phyloP scores from a whole-genome alignment of 2,113 vertebrate genomes.

The Electrona antarctica region DNA sequence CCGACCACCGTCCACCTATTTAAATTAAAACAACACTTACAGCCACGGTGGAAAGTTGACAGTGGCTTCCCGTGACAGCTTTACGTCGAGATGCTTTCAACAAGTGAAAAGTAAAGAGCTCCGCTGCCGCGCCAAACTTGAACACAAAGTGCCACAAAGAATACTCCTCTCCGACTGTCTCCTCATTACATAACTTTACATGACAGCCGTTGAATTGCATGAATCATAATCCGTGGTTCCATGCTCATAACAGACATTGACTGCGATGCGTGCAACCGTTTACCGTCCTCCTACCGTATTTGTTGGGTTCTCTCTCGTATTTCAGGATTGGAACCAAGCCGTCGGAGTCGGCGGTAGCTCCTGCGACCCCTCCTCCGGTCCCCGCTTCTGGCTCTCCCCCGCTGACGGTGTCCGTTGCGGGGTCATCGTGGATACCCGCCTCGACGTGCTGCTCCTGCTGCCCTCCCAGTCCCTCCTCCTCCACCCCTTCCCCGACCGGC shows the following conservation, averaged over 20 bases:
- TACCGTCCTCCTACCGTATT: constrained; percentile 73
- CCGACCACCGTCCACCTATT: no score
- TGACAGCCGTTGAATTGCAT: background rate
- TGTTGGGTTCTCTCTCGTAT: constrained; percentile 81
- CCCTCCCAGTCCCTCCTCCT: constrained; percentile 8
- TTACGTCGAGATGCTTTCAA: background rate
- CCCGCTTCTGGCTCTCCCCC: background rate
- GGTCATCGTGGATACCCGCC: constrained; percentile 29
- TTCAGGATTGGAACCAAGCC: constrained; percentile 73
- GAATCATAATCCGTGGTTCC: no score
- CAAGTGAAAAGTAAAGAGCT: constrained; percentile 14
- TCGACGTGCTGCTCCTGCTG: constrained; percentile 19
- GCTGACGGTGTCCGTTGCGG: constrained; percentile 35
- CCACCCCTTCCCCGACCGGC: constrained; percentile 65
- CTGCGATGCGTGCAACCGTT: background rate
- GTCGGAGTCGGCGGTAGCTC: constrained; percentile 37
- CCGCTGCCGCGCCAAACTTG: no score
- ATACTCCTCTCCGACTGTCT: no score
- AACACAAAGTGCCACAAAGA: no score
- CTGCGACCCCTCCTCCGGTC: constrained; percentile 26
- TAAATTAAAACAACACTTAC: no score
- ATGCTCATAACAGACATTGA: no score
- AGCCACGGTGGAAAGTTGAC: no score
- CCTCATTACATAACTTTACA: background rate
- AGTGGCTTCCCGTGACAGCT: no score